phyloP scores from a whole-genome alignment of 2,113 vertebrate species.

The Callorhinus ursinus region DNA sequence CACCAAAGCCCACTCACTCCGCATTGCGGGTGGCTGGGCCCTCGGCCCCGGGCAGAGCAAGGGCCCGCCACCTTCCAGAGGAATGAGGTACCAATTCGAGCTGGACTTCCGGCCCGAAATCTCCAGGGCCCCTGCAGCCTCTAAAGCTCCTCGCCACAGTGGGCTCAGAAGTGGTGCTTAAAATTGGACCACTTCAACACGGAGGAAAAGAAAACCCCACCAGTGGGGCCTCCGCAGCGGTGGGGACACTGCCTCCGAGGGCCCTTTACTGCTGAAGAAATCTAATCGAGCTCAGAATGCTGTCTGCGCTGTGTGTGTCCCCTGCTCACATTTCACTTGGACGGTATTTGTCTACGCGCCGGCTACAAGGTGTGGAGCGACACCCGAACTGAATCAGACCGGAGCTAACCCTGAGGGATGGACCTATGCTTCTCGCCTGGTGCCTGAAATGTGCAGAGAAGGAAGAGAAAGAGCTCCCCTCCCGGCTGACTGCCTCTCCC shows the following conservation, averaged over 20 bases:
- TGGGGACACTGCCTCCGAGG: accelerated
- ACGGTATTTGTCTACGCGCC: accelerated
- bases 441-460: accelerated
- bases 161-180: background rate
- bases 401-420: accelerated
- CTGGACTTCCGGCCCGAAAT: background rate
- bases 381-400: background rate
- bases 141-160: background rate
- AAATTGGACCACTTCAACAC: background rate
- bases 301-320: background rate
- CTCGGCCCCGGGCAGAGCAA: accelerated
- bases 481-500: accelerated
- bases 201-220: background rate
- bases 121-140: background rate
- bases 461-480: accelerated
- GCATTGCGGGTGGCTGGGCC: accelerated
- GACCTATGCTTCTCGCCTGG: accelerated
- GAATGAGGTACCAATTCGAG: accelerated
- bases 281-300: accelerated
- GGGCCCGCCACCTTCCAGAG: background rate
- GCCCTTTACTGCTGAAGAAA: background rate
- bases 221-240: accelerated
- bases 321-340: accelerated
- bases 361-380: background rate
- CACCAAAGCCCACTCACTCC: accelerated